Percentiles rank a stretch among this genome's conserved stretches.
Evolutionary conservation across 2,888 invertebrate genomes (phyloP).

Genomic region (Blastobasis lacticolella): DNA sequence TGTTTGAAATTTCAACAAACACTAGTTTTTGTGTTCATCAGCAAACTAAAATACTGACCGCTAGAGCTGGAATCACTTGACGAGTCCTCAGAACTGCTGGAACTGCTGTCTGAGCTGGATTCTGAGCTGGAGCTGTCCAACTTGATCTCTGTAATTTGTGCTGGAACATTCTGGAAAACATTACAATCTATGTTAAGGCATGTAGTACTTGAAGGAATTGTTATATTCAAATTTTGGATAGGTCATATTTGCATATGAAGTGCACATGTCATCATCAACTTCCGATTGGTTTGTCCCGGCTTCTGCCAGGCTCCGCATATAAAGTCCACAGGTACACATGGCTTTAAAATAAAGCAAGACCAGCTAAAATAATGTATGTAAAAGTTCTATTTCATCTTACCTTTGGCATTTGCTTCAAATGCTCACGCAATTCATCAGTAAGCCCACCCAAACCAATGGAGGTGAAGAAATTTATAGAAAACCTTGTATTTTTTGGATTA

Average conservation of each 20-base stretch:
- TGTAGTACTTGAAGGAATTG: too few species aligned
- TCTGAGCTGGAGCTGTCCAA: conserved; percentile 50
- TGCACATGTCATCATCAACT: too few species aligned
- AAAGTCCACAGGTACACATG: too few species aligned
- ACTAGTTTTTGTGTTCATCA: conserved; percentile 1
- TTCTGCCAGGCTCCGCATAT: too few species aligned
- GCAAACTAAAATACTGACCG: conserved; percentile 26
- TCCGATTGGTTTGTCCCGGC: too few species aligned
- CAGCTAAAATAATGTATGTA: too few species aligned
- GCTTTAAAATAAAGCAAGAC: too few species aligned
- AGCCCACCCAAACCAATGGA: conserved; percentile 97
- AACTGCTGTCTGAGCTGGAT: conserved; percentile 37
- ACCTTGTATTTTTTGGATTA: conserved; percentile 96
- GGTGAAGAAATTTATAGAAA: conserved; percentile 98
- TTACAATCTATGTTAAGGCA: too few species aligned
- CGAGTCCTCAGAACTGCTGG: conserved; percentile 42
- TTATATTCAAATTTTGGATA: too few species aligned
- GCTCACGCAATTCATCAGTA: conserved; percentile 93
- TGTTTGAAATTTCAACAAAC: conserved; percentile 1
- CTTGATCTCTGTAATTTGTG: conserved; percentile 50
- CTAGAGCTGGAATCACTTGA: conserved; percentile 55
- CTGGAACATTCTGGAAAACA: conserved; percentile 50
- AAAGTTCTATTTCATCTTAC: conserved; percentile 22
- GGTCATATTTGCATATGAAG: too few species aligned
- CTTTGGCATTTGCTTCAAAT: conserved; percentile 86